Evolutionary conservation across 1,140 invertebrate genomes (phyloP).

Genomic region (Caenorhabditis latens): DNA sequence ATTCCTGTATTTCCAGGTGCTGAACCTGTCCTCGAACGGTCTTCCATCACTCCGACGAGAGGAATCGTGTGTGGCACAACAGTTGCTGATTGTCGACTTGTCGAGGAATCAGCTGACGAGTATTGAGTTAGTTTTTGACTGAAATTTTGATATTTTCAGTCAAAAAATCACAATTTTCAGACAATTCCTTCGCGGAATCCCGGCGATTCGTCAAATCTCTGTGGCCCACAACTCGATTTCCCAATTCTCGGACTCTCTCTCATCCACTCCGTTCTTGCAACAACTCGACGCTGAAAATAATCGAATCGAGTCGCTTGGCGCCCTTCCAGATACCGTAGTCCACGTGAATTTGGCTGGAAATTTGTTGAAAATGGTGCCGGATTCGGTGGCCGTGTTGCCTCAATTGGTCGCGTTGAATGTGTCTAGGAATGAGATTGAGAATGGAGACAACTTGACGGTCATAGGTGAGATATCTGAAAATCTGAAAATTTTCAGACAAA

Average conservation of each 20-base stretch:
- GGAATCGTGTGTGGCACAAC: constrained; percentile 64
- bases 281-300: constrained; percentile 68
- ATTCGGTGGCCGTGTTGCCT: constrained; percentile 65
- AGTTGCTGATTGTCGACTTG: constrained; percentile 71
- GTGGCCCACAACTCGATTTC: constrained; percentile 59
- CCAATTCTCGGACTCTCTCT: constrained; percentile 46
- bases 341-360: constrained; percentile 72
- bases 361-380: constrained; percentile 66
- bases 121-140: constrained; percentile 38
- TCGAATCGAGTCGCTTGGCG: constrained; percentile 55
- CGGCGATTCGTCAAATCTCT: constrained; percentile 67
- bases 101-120: constrained; percentile 65
- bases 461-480: constrained; percentile 14
- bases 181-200: constrained; percentile 64
- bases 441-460: constrained; percentile 59
- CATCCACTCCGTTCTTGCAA: constrained; percentile 59
- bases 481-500: too few species aligned
- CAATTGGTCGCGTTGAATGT: constrained; percentile 69
- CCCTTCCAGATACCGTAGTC: constrained; percentile 61
- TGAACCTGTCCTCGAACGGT: constrained; percentile 68
- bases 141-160: background rate
- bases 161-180: background rate
- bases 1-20: too few species aligned
- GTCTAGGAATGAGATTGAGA: constrained; percentile 70
- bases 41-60: constrained; percentile 52